Base-by-base conservation (phyloP, 1,140 invertebrate genomes). In the Rhopalosiphum maidis region DNA sequence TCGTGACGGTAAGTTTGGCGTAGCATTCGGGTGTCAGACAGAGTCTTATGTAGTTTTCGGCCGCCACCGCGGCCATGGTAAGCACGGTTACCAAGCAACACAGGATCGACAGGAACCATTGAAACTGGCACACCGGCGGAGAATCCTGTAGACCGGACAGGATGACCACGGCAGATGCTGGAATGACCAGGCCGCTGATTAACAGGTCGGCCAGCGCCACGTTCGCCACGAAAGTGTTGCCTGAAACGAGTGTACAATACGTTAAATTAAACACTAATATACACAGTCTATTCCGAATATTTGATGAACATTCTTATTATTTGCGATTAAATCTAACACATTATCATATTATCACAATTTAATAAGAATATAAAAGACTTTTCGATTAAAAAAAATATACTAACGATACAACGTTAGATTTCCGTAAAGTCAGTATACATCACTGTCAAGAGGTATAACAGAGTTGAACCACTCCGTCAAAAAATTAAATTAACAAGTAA, bases 221-320 rank as follows among this genome's bases (percentile, higher is more conserved):
- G 95, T 97, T 98, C n/a, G 97, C 97, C 88, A 98, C 95, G 94
- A 97, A 97, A 25, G 97, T 96, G 94, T 98, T 97, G n/a, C 97
- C 97, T 97, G 95, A 18, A 95, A 96, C 94, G 94, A 94, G 8
- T 85, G 23, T 85, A 41, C 25, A 85, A 85, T 85, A 51, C 15
- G 41, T 41, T 41, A 41, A 41, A 41, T 51, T 51, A 51, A 18
- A 51, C 11, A 18, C 48, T 9, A 46, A 9, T 46, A 9, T 46
- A 51, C 48, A 18, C 2, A 51, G 48, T 51, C 0, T 51, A 18
- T 2, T 18, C 48, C 2, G 8, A 11, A 68, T 68, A 77, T 18
- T 18, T n/a, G n/a, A n/a, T 2, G 11, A 77, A 77, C 60, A 6
- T n/a, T 77, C n/a, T n/a, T 77, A 77, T n/a, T 77, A 35, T 77